Percentiles rank a stretch among this genome's conserved stretches.
Evolutionary conservation across 92 coral and sea anemone species (phyloP).

Genomic region (Zoanthus solanderi): DNA sequence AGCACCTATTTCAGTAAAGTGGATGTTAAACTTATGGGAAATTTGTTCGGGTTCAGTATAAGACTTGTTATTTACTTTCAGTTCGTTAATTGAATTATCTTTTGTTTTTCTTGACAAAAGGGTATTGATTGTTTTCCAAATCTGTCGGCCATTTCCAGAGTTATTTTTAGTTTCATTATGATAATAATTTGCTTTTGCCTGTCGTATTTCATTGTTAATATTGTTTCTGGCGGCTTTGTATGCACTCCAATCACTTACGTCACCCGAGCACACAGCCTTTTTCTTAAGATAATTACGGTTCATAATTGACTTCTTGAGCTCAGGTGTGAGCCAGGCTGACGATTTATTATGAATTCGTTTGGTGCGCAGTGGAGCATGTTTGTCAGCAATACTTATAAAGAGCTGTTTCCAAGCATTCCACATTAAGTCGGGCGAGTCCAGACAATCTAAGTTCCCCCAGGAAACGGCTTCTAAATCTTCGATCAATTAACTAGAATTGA

Average conservation of each 20-base stretch:
- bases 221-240: constrained; percentile 30
- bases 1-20: too few species aligned
- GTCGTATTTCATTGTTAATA: not conserved
- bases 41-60: too few species aligned
- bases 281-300: not conserved
- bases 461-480: not conserved
- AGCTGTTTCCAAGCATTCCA: constrained; percentile 51
- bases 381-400: not conserved
- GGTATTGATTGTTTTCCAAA: too few species aligned
- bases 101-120: too few species aligned
- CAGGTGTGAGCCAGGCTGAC: constrained; percentile 11
- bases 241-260: constrained; percentile 2
- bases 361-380: constrained; percentile 18
- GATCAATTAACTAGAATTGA: constrained; percentile 5
- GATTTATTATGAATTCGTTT: constrained; percentile 33
- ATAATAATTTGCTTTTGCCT: too few species aligned
- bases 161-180: too few species aligned
- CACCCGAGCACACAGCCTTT: constrained; percentile 23
- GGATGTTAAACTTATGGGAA: too few species aligned
- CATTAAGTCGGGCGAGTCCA: constrained; percentile 23
- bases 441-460: not conserved
- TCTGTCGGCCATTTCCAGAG: too few species aligned
- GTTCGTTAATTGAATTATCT: too few species aligned
- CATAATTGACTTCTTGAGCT: constrained; percentile 14
- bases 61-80: too few species aligned